Evolutionary conservation across 2,797 vertebrate species (phyloP).

Genomic region (Chiloscyllium punctatum): DNA sequence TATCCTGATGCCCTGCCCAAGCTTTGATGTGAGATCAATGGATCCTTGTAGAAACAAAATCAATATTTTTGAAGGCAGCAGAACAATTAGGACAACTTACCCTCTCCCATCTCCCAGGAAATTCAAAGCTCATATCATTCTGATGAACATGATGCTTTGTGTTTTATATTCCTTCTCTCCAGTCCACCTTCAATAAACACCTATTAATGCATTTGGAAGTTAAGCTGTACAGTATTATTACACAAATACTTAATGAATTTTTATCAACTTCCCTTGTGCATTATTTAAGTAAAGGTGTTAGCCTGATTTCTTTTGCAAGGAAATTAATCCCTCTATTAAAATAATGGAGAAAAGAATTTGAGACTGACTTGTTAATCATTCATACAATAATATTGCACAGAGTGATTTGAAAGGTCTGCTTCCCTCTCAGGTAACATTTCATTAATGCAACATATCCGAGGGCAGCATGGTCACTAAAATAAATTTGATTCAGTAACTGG

Average conservation of each 20-base stretch:
- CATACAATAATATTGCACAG: slow-evolving; percentile 6
- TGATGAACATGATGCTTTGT: not conserved
- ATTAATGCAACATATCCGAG: not conserved
- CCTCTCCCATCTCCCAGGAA: not conserved
- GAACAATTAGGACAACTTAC: not conserved
- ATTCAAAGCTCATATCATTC: not conserved
- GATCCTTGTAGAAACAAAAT: not conserved
- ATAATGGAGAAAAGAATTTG: not conserved
- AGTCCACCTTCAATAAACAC: not conserved
- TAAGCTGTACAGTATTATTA: not conserved
- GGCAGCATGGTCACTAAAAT: not conserved
- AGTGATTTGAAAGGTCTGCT: not conserved
- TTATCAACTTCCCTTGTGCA: not conserved
- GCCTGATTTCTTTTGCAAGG: not conserved
- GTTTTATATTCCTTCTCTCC: not conserved
- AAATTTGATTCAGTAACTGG: slow-evolving; percentile 26
- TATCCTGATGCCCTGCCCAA: not conserved
- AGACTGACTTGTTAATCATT: slow-evolving; percentile 17
- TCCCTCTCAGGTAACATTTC: slow-evolving; percentile 25
- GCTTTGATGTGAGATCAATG: not conserved
- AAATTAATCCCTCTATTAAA: not conserved
- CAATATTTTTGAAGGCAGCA: not conserved
- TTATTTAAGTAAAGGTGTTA: slow-evolving; percentile 3
- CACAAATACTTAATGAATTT: slow-evolving; percentile 13
- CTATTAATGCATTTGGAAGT: not conserved